Evolutionary conservation across 2,888 invertebrate species (phyloP).

Genomic region (Caenorhabditis virilis): DNA sequence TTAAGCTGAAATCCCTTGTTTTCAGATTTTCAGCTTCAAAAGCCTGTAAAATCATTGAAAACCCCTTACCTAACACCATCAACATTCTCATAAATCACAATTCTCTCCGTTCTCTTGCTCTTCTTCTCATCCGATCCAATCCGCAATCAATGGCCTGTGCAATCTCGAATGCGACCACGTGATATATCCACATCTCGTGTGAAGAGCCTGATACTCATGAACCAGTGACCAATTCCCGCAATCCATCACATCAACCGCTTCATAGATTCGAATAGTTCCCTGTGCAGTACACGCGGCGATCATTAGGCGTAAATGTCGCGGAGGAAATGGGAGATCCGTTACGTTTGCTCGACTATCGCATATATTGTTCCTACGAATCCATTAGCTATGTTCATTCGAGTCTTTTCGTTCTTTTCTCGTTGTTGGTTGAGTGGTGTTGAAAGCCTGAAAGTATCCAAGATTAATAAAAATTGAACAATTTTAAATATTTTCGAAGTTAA

Average conservation of each 20-base stretch:
- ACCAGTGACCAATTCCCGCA: slow-evolving; percentile 94
- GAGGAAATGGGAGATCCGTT: slow-evolving; percentile 96
- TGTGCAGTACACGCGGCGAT: slow-evolving; percentile 80
- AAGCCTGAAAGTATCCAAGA: too few relatives aligned
- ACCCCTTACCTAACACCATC: slow-evolving; percentile 39
- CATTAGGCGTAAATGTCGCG: slow-evolving; percentile 87
- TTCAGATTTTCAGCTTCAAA: too few relatives aligned
- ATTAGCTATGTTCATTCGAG: slow-evolving; percentile 69
- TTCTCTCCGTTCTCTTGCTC: slow-evolving; percentile 20
- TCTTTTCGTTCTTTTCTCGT: too few relatives aligned
- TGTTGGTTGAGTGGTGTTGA: too few relatives aligned
- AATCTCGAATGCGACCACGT: slow-evolving; percentile 85
- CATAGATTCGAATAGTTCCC: slow-evolving; percentile 83
- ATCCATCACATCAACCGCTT: slow-evolving; percentile 98
- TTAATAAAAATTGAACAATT: too few relatives aligned
- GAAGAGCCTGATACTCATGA: slow-evolving; percentile 75
- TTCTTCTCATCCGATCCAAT: slow-evolving; percentile 72
- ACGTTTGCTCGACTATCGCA: slow-evolving; percentile 96
- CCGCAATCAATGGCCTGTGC: slow-evolving; percentile 81
- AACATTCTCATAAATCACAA: slow-evolving; percentile 48
- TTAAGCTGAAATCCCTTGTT: too few relatives aligned
- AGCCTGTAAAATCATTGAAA: background rate
- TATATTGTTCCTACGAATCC: slow-evolving; percentile 88
- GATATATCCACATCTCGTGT: slow-evolving; percentile 85
- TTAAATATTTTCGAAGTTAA: too few relatives aligned